Evolutionary conservation across 2,113 vertebrate genomes (phyloP), one percentile per base, ranked within the genome.

Genomic region (Pimephales promelas): DNA sequence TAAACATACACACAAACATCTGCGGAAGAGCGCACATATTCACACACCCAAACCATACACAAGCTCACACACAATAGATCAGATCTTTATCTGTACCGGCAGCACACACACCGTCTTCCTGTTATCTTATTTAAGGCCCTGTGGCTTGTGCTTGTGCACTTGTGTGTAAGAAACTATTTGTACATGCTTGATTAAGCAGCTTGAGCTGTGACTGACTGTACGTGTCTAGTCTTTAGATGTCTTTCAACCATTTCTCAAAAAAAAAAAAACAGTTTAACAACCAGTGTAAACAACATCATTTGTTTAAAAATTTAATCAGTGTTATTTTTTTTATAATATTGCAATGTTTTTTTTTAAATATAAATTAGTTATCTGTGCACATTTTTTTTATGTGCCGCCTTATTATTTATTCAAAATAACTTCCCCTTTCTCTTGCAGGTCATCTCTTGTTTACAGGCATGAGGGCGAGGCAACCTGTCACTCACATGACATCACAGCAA

Each of bases 111-210:
- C 36, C 8, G 28, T 75, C 83, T 83, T 87, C 86, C 86, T 87
- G 86, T 83, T 83, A 68, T 87, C 83, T 87, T 68, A 47, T 85
- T 87, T 85, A 82, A 49, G 70, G 24, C 54, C 26, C 45, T 84
- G 78, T 56, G 83, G 57, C 14, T 52, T 85, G 84, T 77, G 84
- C n/a, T 62, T 52, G n/a, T 13, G 52, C n/a, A n/a, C 57, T 56
- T 57, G 16, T 82, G 61, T 36, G 28, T 57, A n/a, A 34, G 26
- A 31, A 5, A 18, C 9, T 28, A 13, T 75, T 22, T 75, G 18
- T 11, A 0, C 5, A 7, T n/a, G 34, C 66, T 40, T 54, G 26
- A 75, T 34, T 52, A 52, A 54, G 54, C 26, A 1, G 18, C 20
- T 20, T 11, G 26, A 54, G 26, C 47, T 75, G 72, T 75, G 26